Percentiles rank a stretch among this genome's conserved stretches.
phyloP scores from a whole-genome alignment of 2,888 invertebrate species.

The Ormia ochracea region DNA sequence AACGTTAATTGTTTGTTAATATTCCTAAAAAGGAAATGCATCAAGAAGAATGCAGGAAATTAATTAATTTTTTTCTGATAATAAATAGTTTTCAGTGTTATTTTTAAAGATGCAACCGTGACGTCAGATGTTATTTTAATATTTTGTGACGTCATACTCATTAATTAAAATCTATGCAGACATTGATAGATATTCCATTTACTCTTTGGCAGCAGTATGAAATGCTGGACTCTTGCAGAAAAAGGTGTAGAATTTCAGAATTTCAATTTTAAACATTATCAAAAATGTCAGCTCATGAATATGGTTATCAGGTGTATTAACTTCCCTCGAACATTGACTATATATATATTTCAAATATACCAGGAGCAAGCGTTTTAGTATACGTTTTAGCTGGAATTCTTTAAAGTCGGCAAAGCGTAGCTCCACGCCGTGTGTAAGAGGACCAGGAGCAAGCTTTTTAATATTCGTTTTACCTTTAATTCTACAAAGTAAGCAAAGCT shows the following conservation, averaged over 20 bases:
- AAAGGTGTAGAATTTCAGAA: constrained; percentile 14
- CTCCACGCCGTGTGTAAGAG: too few relatives aligned
- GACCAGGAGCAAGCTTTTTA: too few relatives aligned
- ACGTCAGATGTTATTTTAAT: background rate
- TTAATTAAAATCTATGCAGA: background rate
- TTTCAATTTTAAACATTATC: too few relatives aligned
- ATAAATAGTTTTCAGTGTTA: constrained; percentile 1
- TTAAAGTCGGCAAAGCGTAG: too few relatives aligned
- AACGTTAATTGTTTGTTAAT: constrained; percentile 5
- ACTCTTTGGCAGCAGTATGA: background rate
- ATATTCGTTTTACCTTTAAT: too few relatives aligned
- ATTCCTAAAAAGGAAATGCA: constrained; percentile 2
- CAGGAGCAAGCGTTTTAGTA: too few relatives aligned
- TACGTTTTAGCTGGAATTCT: too few relatives aligned
- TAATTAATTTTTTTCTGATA: constrained; percentile 25
- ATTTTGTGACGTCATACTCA: background rate
- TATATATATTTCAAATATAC: too few relatives aligned
- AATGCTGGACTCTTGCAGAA: background rate
- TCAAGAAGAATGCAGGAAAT: constrained; percentile 18
- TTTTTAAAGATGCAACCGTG: background rate
- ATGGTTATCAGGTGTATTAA: constrained; percentile 12
- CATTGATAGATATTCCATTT: background rate
- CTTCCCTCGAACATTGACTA: background rate
- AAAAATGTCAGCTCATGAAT: too few relatives aligned
- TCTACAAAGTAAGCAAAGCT: too few relatives aligned